phyloP scores from a whole-genome alignment of 2,888 invertebrate species.

The Sesia bembeciformis region DNA sequence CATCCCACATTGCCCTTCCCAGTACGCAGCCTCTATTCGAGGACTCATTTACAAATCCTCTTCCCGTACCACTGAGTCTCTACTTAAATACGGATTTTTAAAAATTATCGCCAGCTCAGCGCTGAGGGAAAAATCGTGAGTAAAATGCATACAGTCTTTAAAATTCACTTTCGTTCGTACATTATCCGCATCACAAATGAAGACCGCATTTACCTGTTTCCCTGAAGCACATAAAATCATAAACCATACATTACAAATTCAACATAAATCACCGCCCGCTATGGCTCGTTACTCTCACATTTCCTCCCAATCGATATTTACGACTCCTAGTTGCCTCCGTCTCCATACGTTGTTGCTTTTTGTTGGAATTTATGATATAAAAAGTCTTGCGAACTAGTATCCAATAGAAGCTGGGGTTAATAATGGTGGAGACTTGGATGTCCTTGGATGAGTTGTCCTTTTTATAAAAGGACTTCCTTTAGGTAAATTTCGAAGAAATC shows the following conservation, averaged over 20 bases:
- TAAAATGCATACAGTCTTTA: too few species aligned
- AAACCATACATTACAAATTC: background rate
- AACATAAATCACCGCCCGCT: background rate
- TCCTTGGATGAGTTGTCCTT: background rate
- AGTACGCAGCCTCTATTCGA: too few species aligned
- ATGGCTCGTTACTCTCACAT: conserved; percentile 1
- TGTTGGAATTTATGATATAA: background rate
- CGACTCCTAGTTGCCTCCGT: background rate
- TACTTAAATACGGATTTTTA: too few species aligned
- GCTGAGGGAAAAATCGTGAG: too few species aligned
- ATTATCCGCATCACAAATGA: too few species aligned
- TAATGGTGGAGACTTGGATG: background rate
- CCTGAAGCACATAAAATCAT: too few species aligned
- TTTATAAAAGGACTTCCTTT: background rate
- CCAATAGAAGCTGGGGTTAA: background rate
- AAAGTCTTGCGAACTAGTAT: background rate
- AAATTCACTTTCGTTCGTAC: too few species aligned
- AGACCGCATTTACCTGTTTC: too few species aligned
- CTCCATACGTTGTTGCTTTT: background rate
- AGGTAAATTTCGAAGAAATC: background rate
- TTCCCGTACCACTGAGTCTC: too few species aligned
- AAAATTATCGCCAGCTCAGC: too few species aligned
- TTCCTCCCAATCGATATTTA: conserved; percentile 3
- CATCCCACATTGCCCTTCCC: too few species aligned
- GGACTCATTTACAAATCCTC: too few species aligned